A percentile compares a stretch with the other conserved stretches of the same genome.
phyloP scores from a whole-genome alignment of 2,113 vertebrate species.

The Lophochroa leadbeateri region DNA sequence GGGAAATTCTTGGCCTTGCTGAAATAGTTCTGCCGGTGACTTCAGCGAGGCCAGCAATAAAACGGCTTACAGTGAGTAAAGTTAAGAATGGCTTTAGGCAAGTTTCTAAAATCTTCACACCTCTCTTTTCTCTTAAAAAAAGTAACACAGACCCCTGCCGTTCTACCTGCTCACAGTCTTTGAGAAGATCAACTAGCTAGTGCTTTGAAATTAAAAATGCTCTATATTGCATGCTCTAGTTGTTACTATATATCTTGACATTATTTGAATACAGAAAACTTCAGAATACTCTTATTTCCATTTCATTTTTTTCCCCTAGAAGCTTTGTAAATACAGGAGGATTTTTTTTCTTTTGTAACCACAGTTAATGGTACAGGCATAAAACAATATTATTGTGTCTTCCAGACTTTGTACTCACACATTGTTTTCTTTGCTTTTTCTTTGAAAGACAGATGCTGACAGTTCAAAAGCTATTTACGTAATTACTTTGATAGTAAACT shows the following conservation, averaged over 20 bases:
- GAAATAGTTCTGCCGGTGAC: neutral
- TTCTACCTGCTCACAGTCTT: neutral
- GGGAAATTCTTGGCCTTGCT: neutral
- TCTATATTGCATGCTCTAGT: neutral
- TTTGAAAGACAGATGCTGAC: slow-evolving; percentile 49
- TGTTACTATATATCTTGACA: neutral
- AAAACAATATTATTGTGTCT: slow-evolving; percentile 46
- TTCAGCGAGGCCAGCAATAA: neutral
- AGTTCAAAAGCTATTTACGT: slow-evolving; percentile 55
- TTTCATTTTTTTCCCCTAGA: neutral
- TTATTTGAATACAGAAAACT: neutral
- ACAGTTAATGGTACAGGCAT: neutral
- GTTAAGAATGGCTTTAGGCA: neutral
- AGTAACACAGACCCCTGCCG: neutral
- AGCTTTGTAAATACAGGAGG: slow-evolving; percentile 17
- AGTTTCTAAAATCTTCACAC: neutral
- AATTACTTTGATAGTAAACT: slow-evolving; percentile 38
- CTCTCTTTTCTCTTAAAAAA: neutral
- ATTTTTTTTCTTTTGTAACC: neutral
- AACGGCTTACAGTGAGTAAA: neutral
- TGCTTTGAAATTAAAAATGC: slow-evolving; percentile 30
- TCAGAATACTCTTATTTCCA: slow-evolving; percentile 29
- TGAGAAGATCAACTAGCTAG: neutral
- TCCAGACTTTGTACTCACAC: neutral
- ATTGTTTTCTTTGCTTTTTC: slow-evolving; percentile 61